Evolutionary conservation across 2,797 vertebrate species (phyloP).

Genomic region (Odontamblyopus lacepedii): DNA sequence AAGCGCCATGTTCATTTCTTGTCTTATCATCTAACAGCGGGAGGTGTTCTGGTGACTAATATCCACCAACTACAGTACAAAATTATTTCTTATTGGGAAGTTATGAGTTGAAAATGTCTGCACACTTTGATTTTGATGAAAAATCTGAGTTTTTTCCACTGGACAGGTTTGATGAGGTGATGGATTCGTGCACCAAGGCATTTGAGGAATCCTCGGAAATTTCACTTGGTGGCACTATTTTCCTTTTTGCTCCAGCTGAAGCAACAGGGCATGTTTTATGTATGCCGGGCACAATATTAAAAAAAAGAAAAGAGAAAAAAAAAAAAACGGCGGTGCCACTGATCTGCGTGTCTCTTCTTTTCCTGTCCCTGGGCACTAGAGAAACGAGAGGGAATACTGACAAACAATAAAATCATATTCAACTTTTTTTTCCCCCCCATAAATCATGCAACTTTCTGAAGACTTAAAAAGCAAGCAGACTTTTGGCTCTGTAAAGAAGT

Average conservation of each 20-base stretch:
- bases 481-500: constrained; percentile 29
- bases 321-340: constrained; percentile 57
- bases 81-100: constrained; percentile 15
- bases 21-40: constrained; percentile 40
- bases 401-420: constrained; percentile 52
- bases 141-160: background rate
- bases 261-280: constrained; percentile 80
- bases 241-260: constrained; percentile 85
- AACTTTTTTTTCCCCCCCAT: constrained; percentile 14
- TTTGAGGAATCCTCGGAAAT: constrained; percentile 91
- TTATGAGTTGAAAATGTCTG: constrained; percentile 2
- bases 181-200: constrained; percentile 45
- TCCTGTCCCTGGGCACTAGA: constrained; percentile 55
- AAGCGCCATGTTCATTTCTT: constrained; percentile 47
- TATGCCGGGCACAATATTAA: constrained; percentile 70
- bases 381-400: constrained; percentile 37
- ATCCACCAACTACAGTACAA: constrained; percentile 19
- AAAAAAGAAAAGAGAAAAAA: background rate
- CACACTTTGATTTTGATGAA: background rate
- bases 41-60: constrained; percentile 20
- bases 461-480: constrained; percentile 36
- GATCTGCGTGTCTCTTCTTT: constrained; percentile 39
- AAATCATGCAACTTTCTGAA: constrained; percentile 20
- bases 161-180: constrained; percentile 38
- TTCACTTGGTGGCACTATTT: constrained; percentile 99